Conservation (phyloP, 2,113 vertebrate species). For the Carassius gibelio region DNA sequence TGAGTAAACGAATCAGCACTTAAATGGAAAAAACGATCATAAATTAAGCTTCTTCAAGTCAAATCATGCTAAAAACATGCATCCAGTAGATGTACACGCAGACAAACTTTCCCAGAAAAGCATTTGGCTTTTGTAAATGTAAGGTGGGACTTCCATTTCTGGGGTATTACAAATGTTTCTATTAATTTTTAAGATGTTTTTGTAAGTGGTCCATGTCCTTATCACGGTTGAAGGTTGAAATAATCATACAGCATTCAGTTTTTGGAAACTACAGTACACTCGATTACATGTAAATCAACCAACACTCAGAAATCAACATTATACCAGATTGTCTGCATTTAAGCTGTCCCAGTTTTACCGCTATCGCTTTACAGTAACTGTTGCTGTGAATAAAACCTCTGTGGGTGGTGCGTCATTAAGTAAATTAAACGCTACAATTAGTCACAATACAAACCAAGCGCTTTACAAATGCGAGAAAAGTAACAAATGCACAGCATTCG, state of each 20-base stretch:
- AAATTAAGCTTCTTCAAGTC: too few species aligned
- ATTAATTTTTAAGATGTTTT: too few species aligned
- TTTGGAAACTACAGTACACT: conserved; percentile 3
- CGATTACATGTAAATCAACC: background rate
- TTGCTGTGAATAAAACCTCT: background rate
- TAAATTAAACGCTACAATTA: conserved; percentile 1
- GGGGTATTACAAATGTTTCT: too few species aligned
- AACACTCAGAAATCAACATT: background rate
- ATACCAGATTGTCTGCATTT: background rate
- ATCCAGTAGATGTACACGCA: too few species aligned
- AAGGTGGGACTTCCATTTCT: too few species aligned
- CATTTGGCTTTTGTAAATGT: too few species aligned
- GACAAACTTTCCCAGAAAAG: too few species aligned
- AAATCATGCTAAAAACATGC: too few species aligned
- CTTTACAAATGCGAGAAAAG: background rate
- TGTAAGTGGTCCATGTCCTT: too few species aligned
- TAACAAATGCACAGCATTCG: background rate
- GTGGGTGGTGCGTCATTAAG: conserved; percentile 20
- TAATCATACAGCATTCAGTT: background rate
- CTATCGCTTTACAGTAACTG: background rate
- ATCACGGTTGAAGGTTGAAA: background rate
- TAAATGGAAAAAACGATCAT: too few species aligned
- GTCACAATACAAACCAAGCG: conserved; percentile 5
- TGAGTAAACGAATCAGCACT: too few species aligned
- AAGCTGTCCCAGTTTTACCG: background rate